Evolutionary conservation across 2,113 vertebrate genomes (phyloP), one percentile per base, ranked within the genome.

Genomic region (Lasiurus borealis): DNA sequence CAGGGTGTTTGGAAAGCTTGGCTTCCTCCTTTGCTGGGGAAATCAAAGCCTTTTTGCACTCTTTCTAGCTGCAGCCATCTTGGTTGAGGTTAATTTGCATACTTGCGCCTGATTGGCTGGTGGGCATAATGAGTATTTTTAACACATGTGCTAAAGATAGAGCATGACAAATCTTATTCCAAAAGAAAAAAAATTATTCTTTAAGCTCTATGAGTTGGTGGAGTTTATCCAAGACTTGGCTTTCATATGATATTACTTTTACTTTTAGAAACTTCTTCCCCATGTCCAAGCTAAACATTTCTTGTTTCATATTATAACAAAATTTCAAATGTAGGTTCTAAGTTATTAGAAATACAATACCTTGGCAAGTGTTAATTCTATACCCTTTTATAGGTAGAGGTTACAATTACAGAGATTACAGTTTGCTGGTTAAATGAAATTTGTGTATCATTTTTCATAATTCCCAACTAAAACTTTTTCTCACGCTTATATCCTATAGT

Each of bases 371-470:
- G 21, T 88, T n/a, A 87, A 87, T 59, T 25, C 48, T n/a, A 16
- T 1, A 34, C 19, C 13, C 2, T 96, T 94, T 95, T 82, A 57
- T 72, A 78, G 48, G n/a, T 71, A 54, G 57, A 66, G 50, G 0
- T 89, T 87, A 23, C 48, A 34, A 15, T 83, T 73, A n/a, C 27
- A 82, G 23, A 91, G 50, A 8, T 46, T 91, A 46, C 6, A 54
- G 50, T 92, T 93, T 89, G 18, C 34, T 81, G 23, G 50, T 82
- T 87, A 88, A 64, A 69, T 83, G 76, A 85, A 31, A 71, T 92
- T 78, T 83, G 59, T 57, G n/a, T 27, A 82, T 40, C 72, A 48
- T 44, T 10, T 93, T 25, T 71, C 25, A 27, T 82, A 40, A 81
- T 80, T 93, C 44, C 31, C 46, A 34, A 57, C 46, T 87, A 46